Conservation (phyloP, 2,113 vertebrate genomes). For the Eulacestoma nigropectus region DNA sequence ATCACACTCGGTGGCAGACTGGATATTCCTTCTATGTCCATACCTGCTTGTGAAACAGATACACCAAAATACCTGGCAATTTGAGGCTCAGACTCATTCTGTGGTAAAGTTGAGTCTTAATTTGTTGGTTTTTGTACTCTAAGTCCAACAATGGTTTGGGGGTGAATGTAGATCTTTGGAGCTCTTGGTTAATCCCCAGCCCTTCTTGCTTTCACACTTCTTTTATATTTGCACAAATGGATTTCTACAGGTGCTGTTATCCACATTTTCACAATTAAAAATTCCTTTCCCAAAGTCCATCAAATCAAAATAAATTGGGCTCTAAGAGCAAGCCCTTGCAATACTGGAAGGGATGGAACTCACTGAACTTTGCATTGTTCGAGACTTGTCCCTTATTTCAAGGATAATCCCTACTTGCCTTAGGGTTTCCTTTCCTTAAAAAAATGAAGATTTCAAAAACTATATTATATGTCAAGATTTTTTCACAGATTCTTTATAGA, state of each 20-base stretch:
- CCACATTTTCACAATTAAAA: background rate
- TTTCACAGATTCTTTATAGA: background rate
- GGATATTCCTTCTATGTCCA: background rate
- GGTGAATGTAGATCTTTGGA: background rate
- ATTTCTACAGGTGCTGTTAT: background rate
- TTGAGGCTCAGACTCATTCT: background rate
- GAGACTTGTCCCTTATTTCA: background rate
- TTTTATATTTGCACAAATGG: background rate
- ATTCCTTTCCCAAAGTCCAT: background rate
- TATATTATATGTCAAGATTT: background rate
- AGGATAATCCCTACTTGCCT: background rate
- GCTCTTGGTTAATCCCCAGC: background rate
- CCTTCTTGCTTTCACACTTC: background rate
- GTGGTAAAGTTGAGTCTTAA: background rate
- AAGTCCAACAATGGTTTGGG: background rate
- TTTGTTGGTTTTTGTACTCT: background rate
- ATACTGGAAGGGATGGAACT: background rate
- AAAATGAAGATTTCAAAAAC: background rate
- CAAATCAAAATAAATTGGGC: background rate
- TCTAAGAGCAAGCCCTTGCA: background rate
- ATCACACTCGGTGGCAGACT: too few species aligned
- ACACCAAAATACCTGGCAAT: background rate
- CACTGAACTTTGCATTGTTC: background rate
- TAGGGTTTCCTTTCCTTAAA: background rate
- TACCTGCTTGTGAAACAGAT: background rate